phyloP scores from a whole-genome alignment of 2,888 invertebrate genomes.

The Nycteola revayana region DNA sequence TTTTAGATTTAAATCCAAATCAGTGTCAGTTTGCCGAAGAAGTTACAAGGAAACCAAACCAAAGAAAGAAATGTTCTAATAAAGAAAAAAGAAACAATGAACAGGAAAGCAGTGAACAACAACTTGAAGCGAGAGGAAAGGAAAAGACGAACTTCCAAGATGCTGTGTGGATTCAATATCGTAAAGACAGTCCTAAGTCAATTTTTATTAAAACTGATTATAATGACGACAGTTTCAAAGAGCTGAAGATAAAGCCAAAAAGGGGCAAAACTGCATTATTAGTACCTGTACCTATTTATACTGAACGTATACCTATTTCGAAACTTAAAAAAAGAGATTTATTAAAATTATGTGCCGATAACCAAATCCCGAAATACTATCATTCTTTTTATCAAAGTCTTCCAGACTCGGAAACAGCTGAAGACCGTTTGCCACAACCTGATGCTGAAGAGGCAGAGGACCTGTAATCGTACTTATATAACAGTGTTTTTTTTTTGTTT shows the following conservation, averaged over 20 bases:
- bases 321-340: constrained; percentile 4
- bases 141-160: constrained; percentile 6
- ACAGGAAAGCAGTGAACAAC: constrained; percentile 1
- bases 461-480: too few relatives aligned
- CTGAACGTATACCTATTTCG: not conserved
- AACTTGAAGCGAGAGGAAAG: constrained; percentile 2
- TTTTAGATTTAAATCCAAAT: constrained; percentile 2
- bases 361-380: constrained; percentile 1
- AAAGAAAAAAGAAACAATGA: too few relatives aligned
- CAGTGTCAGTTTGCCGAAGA: too few relatives aligned
- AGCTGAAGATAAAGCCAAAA: constrained; percentile 6
- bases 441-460: too few relatives aligned
- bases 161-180: constrained; percentile 14
- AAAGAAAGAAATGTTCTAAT: too few relatives aligned
- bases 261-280: not conserved
- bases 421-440: not conserved
- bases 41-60: not conserved
- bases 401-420: not conserved
- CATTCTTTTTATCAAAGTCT: constrained; percentile 4
- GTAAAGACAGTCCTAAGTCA: constrained; percentile 8
- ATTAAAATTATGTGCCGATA: constrained; percentile 3
- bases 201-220: not conserved
- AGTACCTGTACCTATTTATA: not conserved
- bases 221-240: not conserved
- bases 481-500: too few relatives aligned